Conservation (phyloP, 2,888 invertebrate genomes). For the Pandemis cinnamomeana region DNA sequence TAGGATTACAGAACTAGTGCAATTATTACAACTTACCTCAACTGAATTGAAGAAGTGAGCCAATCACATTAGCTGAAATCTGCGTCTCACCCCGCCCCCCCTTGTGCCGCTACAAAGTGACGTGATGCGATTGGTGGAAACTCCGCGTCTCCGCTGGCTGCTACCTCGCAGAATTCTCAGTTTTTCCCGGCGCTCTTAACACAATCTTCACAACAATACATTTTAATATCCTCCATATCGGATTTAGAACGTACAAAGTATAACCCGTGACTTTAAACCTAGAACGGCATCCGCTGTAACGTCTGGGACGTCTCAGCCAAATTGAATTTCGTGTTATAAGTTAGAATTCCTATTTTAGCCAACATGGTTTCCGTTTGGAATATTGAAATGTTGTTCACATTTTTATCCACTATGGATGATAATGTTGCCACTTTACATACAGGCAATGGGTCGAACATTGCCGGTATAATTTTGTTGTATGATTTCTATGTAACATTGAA, state of each 20-base stretch:
- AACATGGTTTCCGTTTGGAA: conserved; percentile 27
- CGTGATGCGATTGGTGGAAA: too few species aligned
- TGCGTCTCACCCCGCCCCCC: too few species aligned
- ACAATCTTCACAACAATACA: not conserved
- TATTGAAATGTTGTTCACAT: conserved; percentile 31
- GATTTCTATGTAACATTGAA: too few species aligned
- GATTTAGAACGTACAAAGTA: conserved; percentile 7
- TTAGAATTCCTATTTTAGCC: conserved; percentile 28
- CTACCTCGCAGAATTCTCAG: too few species aligned
- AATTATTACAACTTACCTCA: too few species aligned
- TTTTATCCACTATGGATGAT: conserved; percentile 1
- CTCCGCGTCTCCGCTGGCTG: too few species aligned
- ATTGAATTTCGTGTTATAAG: conserved; percentile 34
- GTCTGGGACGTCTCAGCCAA: conserved; percentile 8
- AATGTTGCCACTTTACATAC: not conserved
- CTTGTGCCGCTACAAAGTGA: too few species aligned
- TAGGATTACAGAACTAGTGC: too few species aligned
- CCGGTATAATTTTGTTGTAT: not conserved
- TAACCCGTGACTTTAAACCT: conserved; percentile 3
- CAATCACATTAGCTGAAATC: too few species aligned
- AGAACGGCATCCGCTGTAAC: not conserved
- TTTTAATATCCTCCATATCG: not conserved
- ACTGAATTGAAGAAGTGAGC: too few species aligned
- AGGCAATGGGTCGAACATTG: not conserved
- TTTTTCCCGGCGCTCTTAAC: too few species aligned